phyloP scores from a whole-genome alignment of 2,113 vertebrate species.

The Gobiocypris rarus region DNA sequence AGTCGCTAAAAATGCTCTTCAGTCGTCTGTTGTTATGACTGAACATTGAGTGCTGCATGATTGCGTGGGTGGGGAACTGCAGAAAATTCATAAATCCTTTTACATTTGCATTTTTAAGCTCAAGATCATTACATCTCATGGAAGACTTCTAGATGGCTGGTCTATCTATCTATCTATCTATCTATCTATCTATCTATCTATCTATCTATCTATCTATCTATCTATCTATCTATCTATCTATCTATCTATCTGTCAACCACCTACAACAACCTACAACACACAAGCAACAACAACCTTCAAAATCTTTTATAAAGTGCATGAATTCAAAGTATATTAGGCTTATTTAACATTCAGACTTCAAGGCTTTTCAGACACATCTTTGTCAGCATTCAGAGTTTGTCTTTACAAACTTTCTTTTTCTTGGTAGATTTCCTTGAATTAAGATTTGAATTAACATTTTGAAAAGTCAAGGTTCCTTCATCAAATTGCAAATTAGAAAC shows the following conservation, averaged over 20 bases:
- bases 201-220: background rate
- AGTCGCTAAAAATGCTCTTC: constrained; percentile 19
- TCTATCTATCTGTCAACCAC: too few relatives aligned
- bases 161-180: background rate
- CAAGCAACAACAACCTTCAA: background rate
- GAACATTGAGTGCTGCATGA: constrained; percentile 30
- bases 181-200: background rate
- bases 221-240: background rate
- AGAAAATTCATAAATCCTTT: constrained; percentile 32
- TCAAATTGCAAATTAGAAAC: background rate
- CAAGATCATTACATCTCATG: background rate
- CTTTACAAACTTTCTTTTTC: background rate
- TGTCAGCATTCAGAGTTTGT: background rate
- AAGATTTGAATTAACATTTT: background rate
- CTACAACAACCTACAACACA: background rate
- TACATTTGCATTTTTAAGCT: constrained; percentile 13
- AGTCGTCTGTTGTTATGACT: constrained; percentile 24
- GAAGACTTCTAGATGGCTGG: background rate
- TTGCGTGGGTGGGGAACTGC: constrained; percentile 25
- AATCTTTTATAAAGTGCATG: background rate
- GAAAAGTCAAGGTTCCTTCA: background rate
- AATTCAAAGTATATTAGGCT: background rate
- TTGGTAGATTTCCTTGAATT: background rate
- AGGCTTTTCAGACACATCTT: background rate
- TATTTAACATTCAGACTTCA: background rate